These are phyloP conservation scores for Blastobasis adustella DNA, from an alignment of 2,888 invertebrate species.

Conservation along the genomic window DNA sequence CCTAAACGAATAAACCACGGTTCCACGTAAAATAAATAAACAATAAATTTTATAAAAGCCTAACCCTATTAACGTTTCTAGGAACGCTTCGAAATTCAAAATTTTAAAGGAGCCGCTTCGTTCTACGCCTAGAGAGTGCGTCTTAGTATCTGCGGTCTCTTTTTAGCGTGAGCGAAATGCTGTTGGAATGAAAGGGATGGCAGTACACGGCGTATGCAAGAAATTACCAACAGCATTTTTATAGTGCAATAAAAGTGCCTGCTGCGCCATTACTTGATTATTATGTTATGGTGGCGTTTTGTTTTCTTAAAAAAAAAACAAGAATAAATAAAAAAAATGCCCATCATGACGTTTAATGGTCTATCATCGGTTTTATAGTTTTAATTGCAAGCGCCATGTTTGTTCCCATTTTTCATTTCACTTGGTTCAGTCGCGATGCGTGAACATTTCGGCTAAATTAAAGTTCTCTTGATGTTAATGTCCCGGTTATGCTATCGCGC, in stretches of 20 bases:
- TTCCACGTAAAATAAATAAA: slow-evolving; percentile 38
- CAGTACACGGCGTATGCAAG: neutral
- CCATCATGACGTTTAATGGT: slow-evolving; percentile 20
- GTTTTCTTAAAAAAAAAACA: neutral
- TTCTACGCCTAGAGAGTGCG: neutral
- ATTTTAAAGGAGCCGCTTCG: slow-evolving; percentile 19
- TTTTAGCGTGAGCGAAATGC: too few species aligned
- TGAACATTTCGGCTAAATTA: too few species aligned
- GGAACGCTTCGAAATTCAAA: slow-evolving; percentile 33
- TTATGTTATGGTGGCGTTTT: slow-evolving; percentile 8
- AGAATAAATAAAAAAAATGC: slow-evolving; percentile 6
- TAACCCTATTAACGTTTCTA: slow-evolving; percentile 37
- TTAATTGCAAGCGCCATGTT: slow-evolving; percentile 1
- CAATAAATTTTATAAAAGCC: slow-evolving; percentile 25
- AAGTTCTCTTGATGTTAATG: too few species aligned
- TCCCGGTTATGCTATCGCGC: too few species aligned
- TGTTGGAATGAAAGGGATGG: neutral
- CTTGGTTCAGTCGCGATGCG: too few species aligned
- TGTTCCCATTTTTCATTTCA: too few species aligned
- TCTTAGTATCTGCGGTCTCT: too few species aligned
- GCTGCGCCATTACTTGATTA: slow-evolving; percentile 11
- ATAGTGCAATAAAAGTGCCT: slow-evolving; percentile 10
- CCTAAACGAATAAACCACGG: slow-evolving; percentile 15
- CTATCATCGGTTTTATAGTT: neutral
- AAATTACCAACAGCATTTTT: neutral